Percentiles rank a stretch among this genome's conserved stretches.
Evolutionary conservation across 2,113 vertebrate species (phyloP).

Genomic region (Hirundichthys speculiger): DNA sequence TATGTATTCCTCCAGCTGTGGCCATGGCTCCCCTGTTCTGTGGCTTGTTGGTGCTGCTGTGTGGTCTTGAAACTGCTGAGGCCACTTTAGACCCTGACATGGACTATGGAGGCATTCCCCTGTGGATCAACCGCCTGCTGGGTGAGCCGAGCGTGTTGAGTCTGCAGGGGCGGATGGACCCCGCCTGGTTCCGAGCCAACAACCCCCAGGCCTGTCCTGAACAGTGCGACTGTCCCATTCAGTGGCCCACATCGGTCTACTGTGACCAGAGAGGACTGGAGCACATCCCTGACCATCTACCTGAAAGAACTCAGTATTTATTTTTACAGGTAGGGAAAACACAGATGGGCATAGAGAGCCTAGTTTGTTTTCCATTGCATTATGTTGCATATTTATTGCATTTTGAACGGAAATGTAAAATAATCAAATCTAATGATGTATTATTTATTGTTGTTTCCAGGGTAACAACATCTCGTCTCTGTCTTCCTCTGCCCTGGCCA

Average conservation of each 20-base stretch:
- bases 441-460: slow-evolving; percentile 42
- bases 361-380: not conserved
- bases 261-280: slow-evolving; percentile 74
- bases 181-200: slow-evolving; percentile 68
- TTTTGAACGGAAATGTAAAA: not conserved
- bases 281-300: slow-evolving; percentile 61
- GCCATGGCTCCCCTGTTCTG: slow-evolving; percentile 44
- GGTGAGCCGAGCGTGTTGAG: slow-evolving; percentile 82
- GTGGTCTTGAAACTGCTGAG: slow-evolving; percentile 22
- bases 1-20: not conserved
- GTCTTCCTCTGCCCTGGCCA: slow-evolving; percentile 55
- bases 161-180: slow-evolving; percentile 73
- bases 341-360: not conserved
- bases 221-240: slow-evolving; percentile 80
- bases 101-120: slow-evolving; percentile 80
- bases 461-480: slow-evolving; percentile 76
- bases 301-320: slow-evolving; percentile 72
- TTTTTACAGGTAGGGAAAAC: slow-evolving; percentile 74
- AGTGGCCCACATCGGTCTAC: slow-evolving; percentile 81
- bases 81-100: slow-evolving; percentile 37
- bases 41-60: slow-evolving; percentile 40
- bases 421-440: no score
- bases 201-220: slow-evolving; percentile 70
- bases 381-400: not conserved
- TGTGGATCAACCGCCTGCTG: slow-evolving; percentile 77